Percentiles rank a stretch among this genome's conserved stretches.
phyloP scores from a whole-genome alignment of 2,113 vertebrate species.

The Monopterus albus region DNA sequence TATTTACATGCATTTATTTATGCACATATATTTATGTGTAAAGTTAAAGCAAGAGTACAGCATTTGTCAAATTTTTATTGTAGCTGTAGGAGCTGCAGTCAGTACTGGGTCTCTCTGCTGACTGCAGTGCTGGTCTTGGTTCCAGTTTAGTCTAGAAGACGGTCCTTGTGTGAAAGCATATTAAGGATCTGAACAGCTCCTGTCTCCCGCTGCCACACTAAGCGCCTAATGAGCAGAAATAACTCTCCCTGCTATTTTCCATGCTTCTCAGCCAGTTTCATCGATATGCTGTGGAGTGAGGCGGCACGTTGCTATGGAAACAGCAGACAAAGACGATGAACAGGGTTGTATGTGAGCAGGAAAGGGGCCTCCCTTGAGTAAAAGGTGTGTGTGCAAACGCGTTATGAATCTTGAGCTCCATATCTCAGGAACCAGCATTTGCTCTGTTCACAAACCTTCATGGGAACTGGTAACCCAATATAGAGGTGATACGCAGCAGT shows the following conservation, averaged over 20 bases:
- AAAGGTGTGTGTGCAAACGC: slow-evolving; percentile 17
- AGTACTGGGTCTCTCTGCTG: background rate
- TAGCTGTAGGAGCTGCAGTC: background rate
- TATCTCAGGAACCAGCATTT: slow-evolving; percentile 5
- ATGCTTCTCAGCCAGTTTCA: slow-evolving; percentile 45
- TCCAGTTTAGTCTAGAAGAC: slow-evolving; percentile 8
- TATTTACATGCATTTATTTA: background rate
- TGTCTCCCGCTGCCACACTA: slow-evolving; percentile 55
- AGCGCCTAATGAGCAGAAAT: slow-evolving; percentile 71
- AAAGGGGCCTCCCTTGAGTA: slow-evolving; percentile 33
- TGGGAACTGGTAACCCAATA: no score
- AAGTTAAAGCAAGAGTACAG: background rate
- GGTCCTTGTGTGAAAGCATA: slow-evolving; percentile 10
- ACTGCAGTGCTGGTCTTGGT: background rate
- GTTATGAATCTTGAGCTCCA: slow-evolving; percentile 33
- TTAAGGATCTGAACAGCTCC: slow-evolving; percentile 34
- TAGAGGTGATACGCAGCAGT: background rate
- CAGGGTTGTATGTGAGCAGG: slow-evolving; percentile 31
- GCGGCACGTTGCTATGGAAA: slow-evolving; percentile 79
- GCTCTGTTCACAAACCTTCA: background rate
- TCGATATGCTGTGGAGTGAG: slow-evolving; percentile 55
- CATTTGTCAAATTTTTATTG: background rate
- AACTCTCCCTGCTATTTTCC: slow-evolving; percentile 51
- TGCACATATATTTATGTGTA: no score
- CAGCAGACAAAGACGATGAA: slow-evolving; percentile 69